Evolutionary conservation across 2,888 invertebrate species (phyloP), one percentile per base, ranked within the genome.

Genomic region (Epinotia bilunana): DNA sequence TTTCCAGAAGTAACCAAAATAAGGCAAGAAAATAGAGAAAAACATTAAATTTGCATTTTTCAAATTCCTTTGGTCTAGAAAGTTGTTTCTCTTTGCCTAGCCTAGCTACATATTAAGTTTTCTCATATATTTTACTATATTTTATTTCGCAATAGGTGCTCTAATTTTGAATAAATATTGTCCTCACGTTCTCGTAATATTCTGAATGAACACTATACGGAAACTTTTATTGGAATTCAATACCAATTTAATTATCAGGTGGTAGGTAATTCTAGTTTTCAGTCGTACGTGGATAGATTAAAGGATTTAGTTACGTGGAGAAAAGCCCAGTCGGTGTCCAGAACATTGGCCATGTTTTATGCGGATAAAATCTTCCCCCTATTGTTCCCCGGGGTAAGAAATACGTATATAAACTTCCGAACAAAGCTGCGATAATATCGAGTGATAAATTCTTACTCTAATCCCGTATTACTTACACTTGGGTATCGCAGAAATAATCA

Each of bases 281-380:
- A 16, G 20, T 60, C 7, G 28, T 7, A 60, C 28, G 16, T 33
- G 16, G 16, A 23, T 20, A 46, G 20, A 43, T 23, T 23, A 64
- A 49, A 20, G 49, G 64, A 64, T 64, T 49, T 46, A 1, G 43
- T 28, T 0, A 28, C n/a, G 13, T 23, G 16, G 16, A 28, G 0
- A 9, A 28, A 28, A 28, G 60, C 49, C 13, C 3, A 46, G 46
- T 58, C 58, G 58, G 60, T 60, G 28, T 60, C 60, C n/a, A 5
- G 33, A 65, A n/a, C 53, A 65, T 28, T 7, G 65, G 53, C 18
- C n/a, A 53, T 55, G 18, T 65, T 53, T 65, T 65, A 65, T n/a
- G 53, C 11, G 53, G 49, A 53, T 55, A 55, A 43, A 39, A 57
- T 68, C 57, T 68, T 57, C 20, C 39, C 57, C 6, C 12, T 12